Conservation (phyloP, 1,140 invertebrate species). For the Melitaea cinxia region DNA sequence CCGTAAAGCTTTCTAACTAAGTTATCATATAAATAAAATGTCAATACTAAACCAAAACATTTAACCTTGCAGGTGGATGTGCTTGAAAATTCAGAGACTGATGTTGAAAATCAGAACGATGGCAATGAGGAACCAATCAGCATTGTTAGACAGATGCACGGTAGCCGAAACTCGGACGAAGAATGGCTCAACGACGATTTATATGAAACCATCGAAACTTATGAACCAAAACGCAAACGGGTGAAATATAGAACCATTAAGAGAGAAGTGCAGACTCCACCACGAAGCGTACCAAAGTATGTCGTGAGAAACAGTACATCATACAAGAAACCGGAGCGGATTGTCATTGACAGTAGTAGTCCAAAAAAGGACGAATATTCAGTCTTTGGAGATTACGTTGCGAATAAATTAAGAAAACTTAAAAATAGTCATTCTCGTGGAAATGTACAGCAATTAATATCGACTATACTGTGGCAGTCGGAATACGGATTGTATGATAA, state of each 20-base stretch:
- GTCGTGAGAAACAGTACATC: conserved; percentile 25
- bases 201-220: conserved; percentile 56
- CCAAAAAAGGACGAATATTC: conserved; percentile 62
- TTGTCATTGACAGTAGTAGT: conserved; percentile 44
- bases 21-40: too few relatives aligned
- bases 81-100: conserved; percentile 55
- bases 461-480: conserved; percentile 73
- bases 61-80: conserved; percentile 59
- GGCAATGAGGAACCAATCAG: conserved; percentile 54
- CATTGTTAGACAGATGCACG: conserved; percentile 60
- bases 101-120: conserved; percentile 48
- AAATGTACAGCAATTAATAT: conserved; percentile 73
- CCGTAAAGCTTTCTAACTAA: too few relatives aligned
- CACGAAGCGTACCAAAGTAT: conserved; percentile 43
- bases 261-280: conserved; percentile 55
- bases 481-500: conserved; percentile 73
- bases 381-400: conserved; percentile 71
- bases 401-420: conserved; percentile 70
- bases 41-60: too few relatives aligned
- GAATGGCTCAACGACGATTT: conserved; percentile 73
- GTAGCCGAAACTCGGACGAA: conserved; percentile 54
- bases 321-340: conserved; percentile 44
- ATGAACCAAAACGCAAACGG: conserved; percentile 56
- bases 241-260: conserved; percentile 63
- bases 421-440: conserved; percentile 56